Evolutionary conservation across 1,140 invertebrate genomes (phyloP), one percentile per base, ranked within the genome.

Genomic region (Spodoptera litura): DNA sequence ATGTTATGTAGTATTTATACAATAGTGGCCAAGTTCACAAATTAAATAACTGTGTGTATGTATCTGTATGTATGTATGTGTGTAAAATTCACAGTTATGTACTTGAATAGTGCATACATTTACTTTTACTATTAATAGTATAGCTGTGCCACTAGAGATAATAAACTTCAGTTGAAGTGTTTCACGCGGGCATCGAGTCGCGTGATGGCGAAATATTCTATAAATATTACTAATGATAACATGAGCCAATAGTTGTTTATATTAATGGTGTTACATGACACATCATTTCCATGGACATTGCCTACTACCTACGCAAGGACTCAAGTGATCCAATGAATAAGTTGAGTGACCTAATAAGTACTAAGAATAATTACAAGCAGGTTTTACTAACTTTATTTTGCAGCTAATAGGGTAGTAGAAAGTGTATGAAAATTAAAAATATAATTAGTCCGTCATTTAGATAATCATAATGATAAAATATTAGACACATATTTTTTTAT

Each of bases 291-390:
- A 62, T 8, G 5, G 31, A n/a, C 13, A 62, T 12, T 35, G 11
- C 27, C 3, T 3, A 31, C 59, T 20, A 35, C 31, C 35, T 64
- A 64, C 61, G 56, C 25, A 58, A 27, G 38, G n/a, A 44, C 35
- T 62, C 20, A 20, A 20, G 20, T 20, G 20, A 20, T 20, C 20
- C 8, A 35, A 62, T 9, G 15, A 56, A 15, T 56, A 38, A 62
- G 59, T 62, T 62, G 59, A 64, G 61, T 38, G 61, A 64, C 35
- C 61, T 64, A 44, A 44, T 44, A 44, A 10, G 38, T 44, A 44
- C 38, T 44, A 44, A 44, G 38, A 44, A 44, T 44, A 4, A 1
- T 44, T 10, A 44, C 38, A 8, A 31, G 4, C 31, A 31, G 20
- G 20, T 20, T 20, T 20, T 31, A 31, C 31, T 31, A 31, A 31